Conservation (phyloP, 1,140 invertebrate species). For the Nautilus pompilius region DNA sequence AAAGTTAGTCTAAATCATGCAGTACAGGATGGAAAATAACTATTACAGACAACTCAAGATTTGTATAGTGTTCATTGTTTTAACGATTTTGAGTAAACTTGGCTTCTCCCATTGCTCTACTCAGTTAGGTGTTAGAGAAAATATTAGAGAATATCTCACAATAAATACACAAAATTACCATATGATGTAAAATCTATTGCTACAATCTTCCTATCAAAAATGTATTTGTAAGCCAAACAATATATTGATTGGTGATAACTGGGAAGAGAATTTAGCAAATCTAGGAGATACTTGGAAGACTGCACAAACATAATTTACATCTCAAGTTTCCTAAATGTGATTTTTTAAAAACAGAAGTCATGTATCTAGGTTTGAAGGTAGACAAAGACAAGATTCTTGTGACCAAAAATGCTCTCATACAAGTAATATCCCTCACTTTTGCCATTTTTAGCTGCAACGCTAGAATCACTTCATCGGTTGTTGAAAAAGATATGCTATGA, state of each 20-base stretch:
- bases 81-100: conserved; percentile 29
- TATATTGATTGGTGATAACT: not conserved
- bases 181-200: conserved; percentile 50
- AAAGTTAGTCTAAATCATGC: conserved; percentile 46
- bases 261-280: not conserved
- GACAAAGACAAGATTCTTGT: not conserved
- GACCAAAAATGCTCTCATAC: not conserved
- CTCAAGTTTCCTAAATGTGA: not conserved
- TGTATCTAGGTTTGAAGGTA: not conserved
- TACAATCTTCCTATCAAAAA: not conserved
- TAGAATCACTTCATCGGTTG: too few relatives aligned
- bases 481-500: too few relatives aligned
- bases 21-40: conserved; percentile 25
- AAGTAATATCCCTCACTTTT: too few relatives aligned
- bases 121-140: conserved; percentile 14
- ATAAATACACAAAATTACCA: conserved; percentile 49
- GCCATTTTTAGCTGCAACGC: too few relatives aligned
- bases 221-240: not conserved
- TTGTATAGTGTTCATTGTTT: conserved; percentile 29
- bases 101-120: conserved; percentile 27
- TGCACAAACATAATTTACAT: not conserved
- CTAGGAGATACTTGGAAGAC: not conserved
- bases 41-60: conserved; percentile 35
- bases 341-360: not conserved
- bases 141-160: too few relatives aligned